phyloP scores from a whole-genome alignment of 2,113 vertebrate species.

The Laticauda colubrina region DNA sequence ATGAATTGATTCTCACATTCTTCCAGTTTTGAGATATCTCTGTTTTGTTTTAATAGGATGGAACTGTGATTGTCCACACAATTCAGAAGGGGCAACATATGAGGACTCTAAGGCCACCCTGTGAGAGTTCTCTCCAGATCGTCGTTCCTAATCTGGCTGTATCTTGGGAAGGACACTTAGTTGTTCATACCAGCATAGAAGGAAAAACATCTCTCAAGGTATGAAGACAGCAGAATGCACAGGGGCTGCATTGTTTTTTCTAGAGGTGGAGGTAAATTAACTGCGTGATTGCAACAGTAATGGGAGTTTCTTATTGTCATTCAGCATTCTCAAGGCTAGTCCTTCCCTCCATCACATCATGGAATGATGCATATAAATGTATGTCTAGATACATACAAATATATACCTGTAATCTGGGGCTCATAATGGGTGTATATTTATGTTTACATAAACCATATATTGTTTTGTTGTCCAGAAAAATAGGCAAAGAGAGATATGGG shows the following conservation, averaged over 20 bases:
- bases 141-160: conserved; percentile 86
- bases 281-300: background rate
- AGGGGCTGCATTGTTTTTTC: background rate
- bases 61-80: conserved; percentile 88
- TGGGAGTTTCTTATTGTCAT: background rate
- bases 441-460: background rate
- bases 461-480: background rate
- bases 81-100: conserved; percentile 89
- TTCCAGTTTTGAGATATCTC: background rate
- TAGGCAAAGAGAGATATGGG: no score
- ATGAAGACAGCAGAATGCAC: conserved; percentile 4
- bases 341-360: no score
- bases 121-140: conserved; percentile 84
- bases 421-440: background rate
- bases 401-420: background rate
- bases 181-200: conserved; percentile 87
- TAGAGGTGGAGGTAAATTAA: no score
- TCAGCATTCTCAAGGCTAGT: background rate
- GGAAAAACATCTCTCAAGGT: conserved; percentile 92
- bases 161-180: conserved; percentile 92
- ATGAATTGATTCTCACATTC: background rate
- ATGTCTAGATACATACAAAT: background rate
- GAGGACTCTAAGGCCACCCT: conserved; percentile 86
- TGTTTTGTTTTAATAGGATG: conserved; percentile 74
- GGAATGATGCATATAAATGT: background rate